Conservation (phyloP, 2,113 vertebrate species). For the Tragelaphus scriptus region DNA sequence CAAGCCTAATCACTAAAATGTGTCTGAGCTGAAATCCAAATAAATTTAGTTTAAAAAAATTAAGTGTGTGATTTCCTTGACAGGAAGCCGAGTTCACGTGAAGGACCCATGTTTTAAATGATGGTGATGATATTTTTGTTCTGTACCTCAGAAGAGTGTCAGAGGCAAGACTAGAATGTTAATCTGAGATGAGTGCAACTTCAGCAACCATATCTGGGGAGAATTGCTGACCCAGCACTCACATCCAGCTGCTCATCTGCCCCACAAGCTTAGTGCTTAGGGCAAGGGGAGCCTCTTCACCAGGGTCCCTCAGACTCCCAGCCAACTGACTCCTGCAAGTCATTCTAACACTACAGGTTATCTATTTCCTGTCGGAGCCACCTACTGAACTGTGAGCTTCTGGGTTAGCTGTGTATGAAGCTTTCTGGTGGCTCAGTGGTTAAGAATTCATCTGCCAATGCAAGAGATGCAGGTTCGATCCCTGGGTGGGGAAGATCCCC, state of each 20-base stretch:
- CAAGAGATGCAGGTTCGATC: background rate
- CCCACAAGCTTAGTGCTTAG: background rate
- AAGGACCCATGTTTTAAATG: background rate
- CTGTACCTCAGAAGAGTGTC: background rate
- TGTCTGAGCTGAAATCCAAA: constrained; percentile 1
- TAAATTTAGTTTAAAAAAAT: background rate
- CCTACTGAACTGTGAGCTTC: background rate
- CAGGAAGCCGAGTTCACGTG: constrained; percentile 36
- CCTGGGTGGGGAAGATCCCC: background rate
- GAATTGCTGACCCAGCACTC: background rate
- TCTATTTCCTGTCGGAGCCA: background rate
- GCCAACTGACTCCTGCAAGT: background rate
- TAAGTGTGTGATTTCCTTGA: constrained; percentile 31
- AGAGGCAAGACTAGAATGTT: background rate
- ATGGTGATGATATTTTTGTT: background rate
- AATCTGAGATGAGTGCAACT: background rate
- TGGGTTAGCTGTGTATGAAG: background rate
- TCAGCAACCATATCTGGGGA: background rate
- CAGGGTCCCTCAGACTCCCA: background rate
- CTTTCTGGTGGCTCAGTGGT: background rate
- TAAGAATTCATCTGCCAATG: background rate
- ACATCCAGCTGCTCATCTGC: background rate
- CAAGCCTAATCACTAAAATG: background rate
- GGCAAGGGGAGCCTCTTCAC: background rate
- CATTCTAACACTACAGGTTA: background rate